A percentile compares a stretch with the other conserved stretches of the same genome.
These are phyloP conservation scores for Ellobium chinense DNA, from an alignment of 2,888 invertebrate species.

Conservation along the genomic window DNA sequence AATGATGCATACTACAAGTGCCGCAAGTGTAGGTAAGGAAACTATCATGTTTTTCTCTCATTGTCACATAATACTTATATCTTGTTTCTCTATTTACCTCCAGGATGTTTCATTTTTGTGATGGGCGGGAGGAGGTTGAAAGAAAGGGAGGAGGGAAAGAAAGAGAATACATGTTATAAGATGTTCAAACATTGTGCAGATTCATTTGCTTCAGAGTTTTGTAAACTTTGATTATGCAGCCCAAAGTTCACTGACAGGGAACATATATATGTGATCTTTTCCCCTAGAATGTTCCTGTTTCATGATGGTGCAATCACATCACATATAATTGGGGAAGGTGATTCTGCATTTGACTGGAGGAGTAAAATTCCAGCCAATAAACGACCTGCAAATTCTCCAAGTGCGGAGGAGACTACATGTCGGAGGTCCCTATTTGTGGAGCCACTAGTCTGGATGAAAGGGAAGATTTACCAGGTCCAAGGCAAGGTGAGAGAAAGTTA, in stretches of 20 bases:
- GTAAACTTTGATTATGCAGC: no score
- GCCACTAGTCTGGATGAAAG: constrained; percentile 93
- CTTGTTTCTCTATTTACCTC: no score
- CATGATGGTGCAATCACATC: constrained; percentile 88
- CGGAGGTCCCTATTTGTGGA: constrained; percentile 90
- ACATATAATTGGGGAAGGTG: constrained; percentile 83
- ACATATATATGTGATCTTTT: no score
- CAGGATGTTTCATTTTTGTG: no score
- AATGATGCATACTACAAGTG: constrained; percentile 62
- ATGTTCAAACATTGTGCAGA: no score
- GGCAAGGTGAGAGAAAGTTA: constrained; percentile 89
- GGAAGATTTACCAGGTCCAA: constrained; percentile 84
- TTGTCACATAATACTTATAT: no score
- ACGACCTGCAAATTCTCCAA: constrained; percentile 17
- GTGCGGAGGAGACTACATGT: constrained; percentile 80
- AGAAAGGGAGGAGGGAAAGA: no score
- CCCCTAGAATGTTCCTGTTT: constrained; percentile 83
- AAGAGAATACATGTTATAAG: no score
- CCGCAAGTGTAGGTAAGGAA: constrained; percentile 66
- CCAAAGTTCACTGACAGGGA: no score
- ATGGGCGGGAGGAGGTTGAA: no score
- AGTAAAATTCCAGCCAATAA: constrained; percentile 55
- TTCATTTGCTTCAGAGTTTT: no score
- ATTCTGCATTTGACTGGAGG: constrained; percentile 75
- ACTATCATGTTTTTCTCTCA: no score